phyloP scores from a whole-genome alignment of 2,797 vertebrate species.

The Denticeps clupeoides region DNA sequence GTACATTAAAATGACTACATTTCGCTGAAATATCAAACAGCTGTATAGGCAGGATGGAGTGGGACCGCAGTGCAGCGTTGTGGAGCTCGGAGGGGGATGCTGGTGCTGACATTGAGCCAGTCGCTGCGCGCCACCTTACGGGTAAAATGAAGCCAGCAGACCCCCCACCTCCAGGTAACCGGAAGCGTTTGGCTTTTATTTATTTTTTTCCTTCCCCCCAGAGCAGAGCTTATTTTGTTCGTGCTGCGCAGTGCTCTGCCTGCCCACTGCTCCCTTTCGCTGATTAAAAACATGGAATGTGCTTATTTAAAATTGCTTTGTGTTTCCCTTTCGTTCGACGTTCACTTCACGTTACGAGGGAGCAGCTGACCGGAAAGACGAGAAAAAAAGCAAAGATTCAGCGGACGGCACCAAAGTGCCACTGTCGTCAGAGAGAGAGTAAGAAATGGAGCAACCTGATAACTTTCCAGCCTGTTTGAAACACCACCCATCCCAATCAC shows the following conservation, averaged over 20 bases:
- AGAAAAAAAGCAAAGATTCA: background rate
- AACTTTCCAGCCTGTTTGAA: slow-evolving; percentile 7
- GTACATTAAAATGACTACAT: slow-evolving; percentile 52
- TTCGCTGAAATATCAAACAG: slow-evolving; percentile 53
- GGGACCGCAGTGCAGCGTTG: slow-evolving; percentile 24
- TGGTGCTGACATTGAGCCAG: background rate
- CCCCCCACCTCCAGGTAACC: too few relatives aligned
- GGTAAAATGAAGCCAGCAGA: slow-evolving; percentile 11
- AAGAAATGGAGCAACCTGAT: slow-evolving; percentile 34
- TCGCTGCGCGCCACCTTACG: slow-evolving; percentile 6
- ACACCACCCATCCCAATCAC: slow-evolving; percentile 20
- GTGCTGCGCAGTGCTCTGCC: background rate
- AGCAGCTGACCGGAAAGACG: slow-evolving; percentile 9
- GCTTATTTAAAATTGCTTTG: slow-evolving; percentile 23
- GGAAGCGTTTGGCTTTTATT: too few relatives aligned
- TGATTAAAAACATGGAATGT: slow-evolving; percentile 34
- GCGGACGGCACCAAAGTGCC: slow-evolving; percentile 35
- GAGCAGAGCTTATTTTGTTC: too few relatives aligned
- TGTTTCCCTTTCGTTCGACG: slow-evolving; percentile 8
- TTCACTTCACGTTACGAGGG: background rate
- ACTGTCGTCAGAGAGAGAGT: slow-evolving; percentile 64
- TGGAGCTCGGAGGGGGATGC: background rate
- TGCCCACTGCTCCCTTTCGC: slow-evolving; percentile 4
- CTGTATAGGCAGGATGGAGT: slow-evolving; percentile 41
- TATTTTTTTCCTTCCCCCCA: too few relatives aligned